phyloP scores from a whole-genome alignment of 2,797 vertebrate genomes.

The Notolepis coatsorum region DNA sequence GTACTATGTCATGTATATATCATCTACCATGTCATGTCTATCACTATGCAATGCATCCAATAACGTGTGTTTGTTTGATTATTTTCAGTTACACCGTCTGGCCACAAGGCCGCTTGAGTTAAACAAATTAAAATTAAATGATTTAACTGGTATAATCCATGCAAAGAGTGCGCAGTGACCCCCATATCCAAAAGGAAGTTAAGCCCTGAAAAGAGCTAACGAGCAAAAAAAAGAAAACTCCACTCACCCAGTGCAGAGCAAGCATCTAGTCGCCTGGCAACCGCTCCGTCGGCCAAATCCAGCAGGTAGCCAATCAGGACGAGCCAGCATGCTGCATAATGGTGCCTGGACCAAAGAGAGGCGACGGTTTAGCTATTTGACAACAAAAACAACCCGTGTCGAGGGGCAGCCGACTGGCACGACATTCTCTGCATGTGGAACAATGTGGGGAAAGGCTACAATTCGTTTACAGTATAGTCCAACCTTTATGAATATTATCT shows the following conservation, averaged over 20 bases:
- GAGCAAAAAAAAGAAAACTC: constrained; percentile 46
- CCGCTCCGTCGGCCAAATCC: constrained; percentile 89
- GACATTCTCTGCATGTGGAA: too few relatives aligned
- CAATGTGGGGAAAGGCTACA: too few relatives aligned
- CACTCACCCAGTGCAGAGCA: constrained; percentile 91
- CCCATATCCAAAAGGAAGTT: constrained; percentile 42
- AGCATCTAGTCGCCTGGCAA: constrained; percentile 86
- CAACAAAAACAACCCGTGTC: too few relatives aligned
- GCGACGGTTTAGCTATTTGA: constrained; percentile 17
- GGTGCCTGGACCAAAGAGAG: constrained; percentile 76
- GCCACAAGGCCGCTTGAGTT: constrained; percentile 23
- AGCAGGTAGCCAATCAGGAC: constrained; percentile 92
- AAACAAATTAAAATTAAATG: constrained; percentile 46
- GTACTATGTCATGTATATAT: too few relatives aligned
- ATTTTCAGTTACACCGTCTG: constrained; percentile 30
- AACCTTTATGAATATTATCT: too few relatives aligned
- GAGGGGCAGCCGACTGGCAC: too few relatives aligned
- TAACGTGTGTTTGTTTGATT: constrained; percentile 17
- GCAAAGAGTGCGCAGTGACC: constrained; percentile 44
- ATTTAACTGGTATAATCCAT: too few relatives aligned
- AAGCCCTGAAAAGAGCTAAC: constrained; percentile 49
- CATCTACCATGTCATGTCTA: too few relatives aligned
- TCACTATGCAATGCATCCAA: constrained; percentile 18
- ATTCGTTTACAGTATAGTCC: too few relatives aligned
- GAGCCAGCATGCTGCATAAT: constrained; percentile 90